phyloP scores from a whole-genome alignment of 1,140 invertebrate genomes.

The Papilio machaon region DNA sequence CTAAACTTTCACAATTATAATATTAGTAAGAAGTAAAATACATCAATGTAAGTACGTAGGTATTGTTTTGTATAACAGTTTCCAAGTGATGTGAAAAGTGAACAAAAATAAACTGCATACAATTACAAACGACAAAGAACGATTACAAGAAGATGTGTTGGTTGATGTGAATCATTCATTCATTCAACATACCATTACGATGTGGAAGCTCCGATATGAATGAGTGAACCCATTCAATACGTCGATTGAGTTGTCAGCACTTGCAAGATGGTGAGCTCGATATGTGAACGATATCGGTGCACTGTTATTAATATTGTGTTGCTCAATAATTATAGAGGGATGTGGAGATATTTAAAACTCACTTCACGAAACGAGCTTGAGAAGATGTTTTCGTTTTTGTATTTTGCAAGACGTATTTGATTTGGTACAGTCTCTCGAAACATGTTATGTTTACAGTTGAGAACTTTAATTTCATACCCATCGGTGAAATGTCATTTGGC shows the following conservation, averaged over 20 bases:
- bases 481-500: too few relatives aligned
- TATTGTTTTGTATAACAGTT: too few relatives aligned
- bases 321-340: conserved; percentile 31
- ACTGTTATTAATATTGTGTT: conserved; percentile 39
- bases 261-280: conserved; percentile 38
- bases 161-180: conserved; percentile 53
- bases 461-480: not conserved
- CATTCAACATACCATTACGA: conserved; percentile 52
- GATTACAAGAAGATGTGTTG: conserved; percentile 48
- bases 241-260: conserved; percentile 60
- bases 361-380: not conserved
- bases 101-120: conserved; percentile 52
- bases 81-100: conserved; percentile 24
- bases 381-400: not conserved
- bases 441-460: too few relatives aligned
- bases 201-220: conserved; percentile 51
- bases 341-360: conserved; percentile 23
- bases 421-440: not conserved
- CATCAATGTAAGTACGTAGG: too few relatives aligned
- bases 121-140: conserved; percentile 57
- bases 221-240: conserved; percentile 55
- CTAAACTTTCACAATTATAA: too few relatives aligned
- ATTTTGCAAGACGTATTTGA: not conserved
- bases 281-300: conserved; percentile 29
- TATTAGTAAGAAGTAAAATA: too few relatives aligned